Evolutionary conservation across 2,113 vertebrate species (phyloP).

Genomic region (Arizona elegans): DNA sequence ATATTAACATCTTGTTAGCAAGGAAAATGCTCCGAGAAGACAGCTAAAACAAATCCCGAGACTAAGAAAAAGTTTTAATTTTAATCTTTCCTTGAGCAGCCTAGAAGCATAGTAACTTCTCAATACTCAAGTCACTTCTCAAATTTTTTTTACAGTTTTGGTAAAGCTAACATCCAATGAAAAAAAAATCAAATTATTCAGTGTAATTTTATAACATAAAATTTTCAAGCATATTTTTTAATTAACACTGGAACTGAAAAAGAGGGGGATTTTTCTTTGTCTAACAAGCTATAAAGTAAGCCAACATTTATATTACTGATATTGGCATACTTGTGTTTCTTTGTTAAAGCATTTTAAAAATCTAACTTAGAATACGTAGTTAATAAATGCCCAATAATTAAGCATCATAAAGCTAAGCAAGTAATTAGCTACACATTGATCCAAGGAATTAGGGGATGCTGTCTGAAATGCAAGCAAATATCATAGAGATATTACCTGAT

Average conservation of each 20-base stretch:
- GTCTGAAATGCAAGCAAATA: not conserved
- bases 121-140: conserved; percentile 18
- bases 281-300: not conserved
- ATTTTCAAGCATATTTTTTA: conserved; percentile 34
- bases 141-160: not conserved
- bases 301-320: conserved; percentile 15
- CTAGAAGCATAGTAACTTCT: conserved; percentile 26
- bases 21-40: conserved; percentile 22
- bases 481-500: not conserved
- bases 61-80: conserved; percentile 30
- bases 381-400: not conserved
- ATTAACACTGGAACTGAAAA: conserved; percentile 47
- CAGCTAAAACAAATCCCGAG: not conserved
- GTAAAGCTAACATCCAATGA: conserved; percentile 3
- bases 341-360: not conserved
- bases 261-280: not conserved
- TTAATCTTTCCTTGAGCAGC: conserved; percentile 25
- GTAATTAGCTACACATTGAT: not conserved
- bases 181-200: not conserved
- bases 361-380: not conserved
- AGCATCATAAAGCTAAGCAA: not conserved
- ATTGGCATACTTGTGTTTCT: not conserved
- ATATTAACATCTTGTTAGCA: conserved; percentile 35
- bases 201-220: conserved; percentile 35
- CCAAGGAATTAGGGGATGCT: not conserved